Evolutionary conservation across 2,888 invertebrate genomes (phyloP), one percentile per base, ranked within the genome.

Genomic region (Nymphalis c-album): DNA sequence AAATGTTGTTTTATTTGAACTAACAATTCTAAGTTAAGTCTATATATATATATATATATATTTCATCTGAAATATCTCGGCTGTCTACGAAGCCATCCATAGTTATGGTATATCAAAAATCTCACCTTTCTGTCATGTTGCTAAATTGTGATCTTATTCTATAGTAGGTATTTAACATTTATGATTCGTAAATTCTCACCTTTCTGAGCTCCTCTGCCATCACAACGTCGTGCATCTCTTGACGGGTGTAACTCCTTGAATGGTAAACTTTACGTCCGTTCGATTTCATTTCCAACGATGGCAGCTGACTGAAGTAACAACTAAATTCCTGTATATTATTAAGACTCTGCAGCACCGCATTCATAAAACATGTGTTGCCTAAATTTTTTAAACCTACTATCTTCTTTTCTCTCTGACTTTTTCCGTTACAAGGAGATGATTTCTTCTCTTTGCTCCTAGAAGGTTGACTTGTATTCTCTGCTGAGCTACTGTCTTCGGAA

Each of bases 321-420:
- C 96, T 96, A 83, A 97, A 97, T 80, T 96, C 95, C 84, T 96
- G 95, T 80, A 96, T 96, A 85, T 96, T 96, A 83, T 96, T 96
- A 88, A 97, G 92, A 76, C 96, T 96, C 84, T 97, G 97, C 69
- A 97, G 88, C 69, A 96, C 96, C 22, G 96, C 96, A 87, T 96
- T 96, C 96, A 97, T 96, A 82, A 96, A 97, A 85, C 96, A 97
- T 62, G 96, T 97, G 83, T 96, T 97, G 75, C 96, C 96, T 82
- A 96, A 92, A 91, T 96, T 97, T 80, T 96, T 93, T 80, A 96
- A 91, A 48, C 96, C 96, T 76, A 95, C 95, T 68, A 95, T 94
- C 78, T 90, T 94, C 79, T 94, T 94, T 71, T 94, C 94, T 77
- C 93, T 87, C 77, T 90, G 92, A 76, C 82, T 88, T 78, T 93